Evolutionary conservation across 2,113 vertebrate genomes (phyloP), one percentile per base, ranked within the genome.

Genomic region (Apteryx mantelli): DNA sequence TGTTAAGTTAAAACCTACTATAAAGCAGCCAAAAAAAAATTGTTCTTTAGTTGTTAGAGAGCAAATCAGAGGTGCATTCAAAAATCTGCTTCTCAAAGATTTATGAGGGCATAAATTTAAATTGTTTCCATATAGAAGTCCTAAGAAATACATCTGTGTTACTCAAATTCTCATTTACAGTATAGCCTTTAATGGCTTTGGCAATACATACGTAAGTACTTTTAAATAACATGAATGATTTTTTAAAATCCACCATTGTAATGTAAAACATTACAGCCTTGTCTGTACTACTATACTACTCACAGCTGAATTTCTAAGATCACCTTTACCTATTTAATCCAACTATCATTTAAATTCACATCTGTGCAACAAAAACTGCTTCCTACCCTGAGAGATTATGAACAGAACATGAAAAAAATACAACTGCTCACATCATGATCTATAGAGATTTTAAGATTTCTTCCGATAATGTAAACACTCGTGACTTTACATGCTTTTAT

Each of bases 81-180:
- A 20, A 89, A 94, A 91, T 55, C 18, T n/a, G 48, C 30, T 64
- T 86, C 36, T 82, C 22, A 95, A 84, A 95, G 84, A 80, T 24
- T 50, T 55, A 18, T 20, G 13, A 88, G 11, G 40, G 26, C 0
- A 1, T 60, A 48, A 48, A 66, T 81, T 90, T 19, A 66, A 83
- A 63, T 22, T 42, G 24, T 36, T 84, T 91, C 44, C 18, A 82
- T 24, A 24, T 24, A 44, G 2, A 96, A 87, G 48, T 53, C 61
- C 66, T 50, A 34, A 82, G 21, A 84, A 94, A 93, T 44, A 5
- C 28, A 61, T 53, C 24, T 84, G n/a, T 56, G 22, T 32, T 9
- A 4, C 19, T 36, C 5, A 32, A 68, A 34, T 18, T 82, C 40
- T 68, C 86, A 50, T 19, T 86, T 71, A 76, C 3, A 8, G 32